Evolutionary conservation across 2,797 vertebrate species (phyloP).

Genomic region (Phyllotis vaccarum): DNA sequence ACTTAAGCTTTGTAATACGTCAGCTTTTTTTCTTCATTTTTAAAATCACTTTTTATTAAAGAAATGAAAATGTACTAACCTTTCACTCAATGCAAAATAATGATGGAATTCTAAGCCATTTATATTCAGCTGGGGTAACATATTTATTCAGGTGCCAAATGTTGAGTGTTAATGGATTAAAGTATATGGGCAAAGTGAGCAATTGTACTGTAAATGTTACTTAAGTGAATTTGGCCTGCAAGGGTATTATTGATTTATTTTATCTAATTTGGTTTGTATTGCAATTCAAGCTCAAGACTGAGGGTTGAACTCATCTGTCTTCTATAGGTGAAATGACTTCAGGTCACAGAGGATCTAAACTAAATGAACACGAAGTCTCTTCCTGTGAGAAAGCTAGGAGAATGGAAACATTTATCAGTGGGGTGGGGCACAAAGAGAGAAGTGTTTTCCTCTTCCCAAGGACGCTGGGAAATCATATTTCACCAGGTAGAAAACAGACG

Average conservation of each 20-base stretch:
- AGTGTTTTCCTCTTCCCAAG: conserved; percentile 52
- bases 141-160: conserved; percentile 80
- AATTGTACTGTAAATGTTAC: conserved; percentile 76
- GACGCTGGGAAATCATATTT: conserved; percentile 61
- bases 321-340: conserved; percentile 66
- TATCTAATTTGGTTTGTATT: conserved; percentile 74
- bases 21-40: conserved; percentile 63
- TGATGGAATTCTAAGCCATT: conserved; percentile 68
- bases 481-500: conserved; percentile 54
- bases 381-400: conserved; percentile 61
- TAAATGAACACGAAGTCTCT: conserved; percentile 69
- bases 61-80: conserved; percentile 70
- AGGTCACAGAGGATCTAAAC: conserved; percentile 18
- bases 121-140: conserved; percentile 66
- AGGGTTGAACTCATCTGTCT: conserved; percentile 63
- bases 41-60: conserved; percentile 59
- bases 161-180: conserved; percentile 69
- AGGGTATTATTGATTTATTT: conserved; percentile 76
- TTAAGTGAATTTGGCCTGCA: conserved; percentile 75
- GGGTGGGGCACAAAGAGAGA: neutral
- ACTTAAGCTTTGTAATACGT: neutral
- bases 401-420: conserved; percentile 56
- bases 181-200: conserved; percentile 63
- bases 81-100: conserved; percentile 72
- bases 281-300: conserved; percentile 63